Evolutionary conservation across 2,113 vertebrate species (phyloP), one percentile per base, ranked within the genome.

Genomic region (Colistium nudipinnis): DNA sequence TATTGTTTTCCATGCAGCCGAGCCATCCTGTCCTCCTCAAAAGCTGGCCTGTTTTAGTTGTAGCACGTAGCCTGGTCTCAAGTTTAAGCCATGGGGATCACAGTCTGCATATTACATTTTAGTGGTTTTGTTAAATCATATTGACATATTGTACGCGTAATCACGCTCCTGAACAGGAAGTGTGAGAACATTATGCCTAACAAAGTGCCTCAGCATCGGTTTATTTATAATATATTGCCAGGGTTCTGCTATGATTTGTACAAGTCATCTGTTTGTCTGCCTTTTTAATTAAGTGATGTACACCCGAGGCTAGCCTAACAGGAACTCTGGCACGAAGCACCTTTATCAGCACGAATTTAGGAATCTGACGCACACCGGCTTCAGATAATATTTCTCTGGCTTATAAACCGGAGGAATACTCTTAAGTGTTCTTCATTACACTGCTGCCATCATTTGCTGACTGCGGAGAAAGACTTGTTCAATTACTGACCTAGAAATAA

Each of bases 1-100:
- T 53, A 30, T 56, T 75, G 61, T 60, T 41, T 68, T n/a, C 45
- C 45, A 73, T 73, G 39, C 61, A 63, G 49, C 64, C 30, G 70
- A 67, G 12, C 45, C 70, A 45, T 22, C 43, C 45, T 75, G 62
- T 62, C 17, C 35, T 68, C 16, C n/a, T 49, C 39, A 27, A 70
- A 70, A 73, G 47, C 52, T 28, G 70, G 35, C 25, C 44, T 12
- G 1, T 48, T 59, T 43, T 28, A 28, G 19, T 49, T 19, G 28
- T 19, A 64, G 12, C 6, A 57, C 48, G 33, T 25, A 52, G 4
- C 28, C 35, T 62, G 22, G 47, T 24, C 44, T 60, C 4, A 24
- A 44, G 28, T 66, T 70, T 13, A 43, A 38, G 4, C 30, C 24
- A 49, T 22, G 11, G 48, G 35, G 39, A 35, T 51, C 25, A 38